A percentile compares a stretch with the other conserved stretches of the same genome.
Conservation (phyloP, 2,797 vertebrate species). For the Hyperoplus immaculatus region DNA sequence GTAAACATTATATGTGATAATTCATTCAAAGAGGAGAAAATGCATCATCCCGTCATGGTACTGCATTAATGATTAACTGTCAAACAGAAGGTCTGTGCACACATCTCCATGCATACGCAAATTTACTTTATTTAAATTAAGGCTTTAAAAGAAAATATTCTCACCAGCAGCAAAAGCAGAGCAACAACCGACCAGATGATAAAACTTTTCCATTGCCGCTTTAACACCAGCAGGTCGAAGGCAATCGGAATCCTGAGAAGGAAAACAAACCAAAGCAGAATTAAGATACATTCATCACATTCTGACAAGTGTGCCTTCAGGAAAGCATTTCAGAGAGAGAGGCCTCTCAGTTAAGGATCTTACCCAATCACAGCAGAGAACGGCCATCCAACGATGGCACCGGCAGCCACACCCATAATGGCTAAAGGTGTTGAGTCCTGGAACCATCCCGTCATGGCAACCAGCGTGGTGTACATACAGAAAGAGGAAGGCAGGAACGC, state of each 20-base stretch:
- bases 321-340: neutral
- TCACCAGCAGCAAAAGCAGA: constrained; percentile 92
- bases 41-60: neutral
- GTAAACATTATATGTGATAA: neutral
- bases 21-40: neutral
- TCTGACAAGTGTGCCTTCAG: neutral
- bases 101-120: neutral
- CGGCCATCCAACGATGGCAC: constrained; percentile 95
- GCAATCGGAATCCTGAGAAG: constrained; percentile 91
- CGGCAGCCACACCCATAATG: constrained; percentile 91
- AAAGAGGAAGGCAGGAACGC: constrained; percentile 97
- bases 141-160: constrained; percentile 13
- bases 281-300: neutral
- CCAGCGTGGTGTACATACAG: constrained; percentile 96
- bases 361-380: constrained; percentile 96
- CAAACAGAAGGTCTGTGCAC: neutral
- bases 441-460: constrained; percentile 98
- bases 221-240: constrained; percentile 92
- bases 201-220: constrained; percentile 92
- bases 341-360: constrained; percentile 40
- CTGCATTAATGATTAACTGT: constrained; percentile 10
- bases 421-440: constrained; percentile 93
- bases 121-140: neutral
- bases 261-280: neutral
- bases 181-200: constrained; percentile 90